Evolutionary conservation across 2,888 invertebrate genomes (phyloP), one percentile per base, ranked within the genome.

Genomic region (Cataglyphis altisquamis): DNA sequence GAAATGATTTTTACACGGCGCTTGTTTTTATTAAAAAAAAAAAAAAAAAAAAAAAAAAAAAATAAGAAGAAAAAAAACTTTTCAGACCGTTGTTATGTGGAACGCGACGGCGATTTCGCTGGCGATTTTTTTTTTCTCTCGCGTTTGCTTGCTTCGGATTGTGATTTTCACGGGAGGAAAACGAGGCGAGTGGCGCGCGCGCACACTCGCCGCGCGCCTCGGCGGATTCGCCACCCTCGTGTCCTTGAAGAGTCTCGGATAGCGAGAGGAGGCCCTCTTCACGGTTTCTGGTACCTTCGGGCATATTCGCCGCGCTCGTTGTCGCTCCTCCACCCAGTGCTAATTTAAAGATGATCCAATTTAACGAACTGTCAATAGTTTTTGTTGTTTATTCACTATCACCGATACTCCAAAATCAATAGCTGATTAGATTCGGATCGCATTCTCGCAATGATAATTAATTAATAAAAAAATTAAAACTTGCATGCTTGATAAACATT

Each of bases 211-310:
- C 36, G 39, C 67, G 29, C 75, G 82, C 82, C 86, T 87, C 87
- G 82, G 74, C 87, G 82, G 78, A 86, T 78, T 80, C 84, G 70
- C 89, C 48, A 87, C 87, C 87, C 87, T 85, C 87, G 90, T 88
- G 91, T 88, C 90, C 90, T 90, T 90, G 90, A 87, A 90, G 84
- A 90, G 89, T 86, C 86, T 70, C 88, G 89, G 60, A 86, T 83
- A 89, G 80, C 88, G 68, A 68, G 68, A 83, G 84, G 85, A 87
- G 84, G 86, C 70, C 48, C 88, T 83, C 91, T 92, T 92, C 92
- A 91, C 91, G 92, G 90, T 92, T 93, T 91, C 92, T 91, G 91
- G 88, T 92, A 90, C 86, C 89, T 73, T 82, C 70, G 45, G 72
- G 74, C 78, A 78, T 73, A 72, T 83, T 83, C 87, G 83, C 87